phyloP scores from a whole-genome alignment of 2,888 invertebrate species.

The Agrotis segetum region DNA sequence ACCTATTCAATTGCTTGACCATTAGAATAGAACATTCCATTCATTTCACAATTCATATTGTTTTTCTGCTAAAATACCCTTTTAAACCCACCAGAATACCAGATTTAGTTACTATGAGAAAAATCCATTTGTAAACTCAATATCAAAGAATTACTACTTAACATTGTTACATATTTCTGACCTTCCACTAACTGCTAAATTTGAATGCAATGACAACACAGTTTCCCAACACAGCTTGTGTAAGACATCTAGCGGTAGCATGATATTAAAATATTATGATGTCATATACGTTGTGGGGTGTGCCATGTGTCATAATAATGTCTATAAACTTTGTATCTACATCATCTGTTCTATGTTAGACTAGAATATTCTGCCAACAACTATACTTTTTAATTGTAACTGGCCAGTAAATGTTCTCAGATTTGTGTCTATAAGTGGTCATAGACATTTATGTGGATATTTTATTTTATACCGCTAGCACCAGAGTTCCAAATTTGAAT shows the following conservation, averaged over 20 bases:
- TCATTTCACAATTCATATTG: no score
- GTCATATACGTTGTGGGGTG: slow-evolving; percentile 49
- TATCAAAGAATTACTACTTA: background rate
- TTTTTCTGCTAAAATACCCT: no score
- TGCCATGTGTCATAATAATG: slow-evolving; percentile 40
- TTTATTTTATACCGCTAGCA: background rate
- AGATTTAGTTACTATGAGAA: no score
- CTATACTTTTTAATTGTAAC: background rate
- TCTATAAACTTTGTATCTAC: slow-evolving; percentile 14
- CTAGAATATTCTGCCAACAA: background rate
- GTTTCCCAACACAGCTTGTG: slow-evolving; percentile 23
- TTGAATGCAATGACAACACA: background rate
- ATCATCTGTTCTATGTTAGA: slow-evolving; percentile 6
- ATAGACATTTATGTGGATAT: background rate
- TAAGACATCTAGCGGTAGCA: background rate
- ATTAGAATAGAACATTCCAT: no score
- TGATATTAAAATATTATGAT: slow-evolving; percentile 51
- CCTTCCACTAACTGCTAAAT: background rate
- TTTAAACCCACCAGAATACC: no score
- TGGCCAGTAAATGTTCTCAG: background rate
- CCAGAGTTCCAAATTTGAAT: no score
- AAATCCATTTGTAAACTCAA: no score
- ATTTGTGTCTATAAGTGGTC: background rate
- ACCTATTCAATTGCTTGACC: no score
- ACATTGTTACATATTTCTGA: background rate